These are phyloP conservation scores for Solen grandis DNA, from an alignment of 1,140 invertebrate genomes.

Conservation along the genomic window DNA sequence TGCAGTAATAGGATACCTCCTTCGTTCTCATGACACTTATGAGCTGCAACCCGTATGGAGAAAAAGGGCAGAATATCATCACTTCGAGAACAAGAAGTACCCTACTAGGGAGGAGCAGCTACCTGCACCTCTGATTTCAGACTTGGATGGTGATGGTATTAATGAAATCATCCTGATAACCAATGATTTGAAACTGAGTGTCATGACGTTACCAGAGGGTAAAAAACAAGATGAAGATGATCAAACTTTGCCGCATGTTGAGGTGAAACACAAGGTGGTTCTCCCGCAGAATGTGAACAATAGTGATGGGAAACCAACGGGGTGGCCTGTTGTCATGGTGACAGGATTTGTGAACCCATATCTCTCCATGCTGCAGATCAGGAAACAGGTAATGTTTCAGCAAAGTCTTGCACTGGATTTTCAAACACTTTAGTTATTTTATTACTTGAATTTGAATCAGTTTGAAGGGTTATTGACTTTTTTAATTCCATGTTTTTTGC, in stretches of 20 bases:
- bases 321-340: slow-evolving; percentile 66
- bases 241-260: slow-evolving; percentile 69
- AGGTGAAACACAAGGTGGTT: slow-evolving; percentile 64
- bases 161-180: slow-evolving; percentile 74
- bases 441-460: too few species aligned
- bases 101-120: slow-evolving; percentile 65
- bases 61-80: slow-evolving; percentile 65
- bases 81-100: slow-evolving; percentile 69
- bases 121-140: slow-evolving; percentile 70
- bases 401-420: too few species aligned
- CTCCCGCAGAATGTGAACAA: slow-evolving; percentile 40
- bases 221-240: slow-evolving; percentile 55
- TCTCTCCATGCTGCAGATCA: slow-evolving; percentile 69
- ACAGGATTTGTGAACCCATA: slow-evolving; percentile 71
- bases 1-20: slow-evolving; percentile 69
- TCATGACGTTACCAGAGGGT: slow-evolving; percentile 63
- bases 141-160: slow-evolving; percentile 74
- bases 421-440: too few species aligned
- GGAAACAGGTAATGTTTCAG: slow-evolving; percentile 74
- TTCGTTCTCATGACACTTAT: slow-evolving; percentile 69
- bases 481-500: too few species aligned
- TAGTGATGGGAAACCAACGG: slow-evolving; percentile 46
- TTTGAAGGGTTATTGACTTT: too few species aligned
- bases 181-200: slow-evolving; percentile 66
- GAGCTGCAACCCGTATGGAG: slow-evolving; percentile 70